A percentile compares a stretch with the other conserved stretches of the same genome.
phyloP scores from a whole-genome alignment of 2,797 vertebrate genomes.

The Cyprinella venusta region DNA sequence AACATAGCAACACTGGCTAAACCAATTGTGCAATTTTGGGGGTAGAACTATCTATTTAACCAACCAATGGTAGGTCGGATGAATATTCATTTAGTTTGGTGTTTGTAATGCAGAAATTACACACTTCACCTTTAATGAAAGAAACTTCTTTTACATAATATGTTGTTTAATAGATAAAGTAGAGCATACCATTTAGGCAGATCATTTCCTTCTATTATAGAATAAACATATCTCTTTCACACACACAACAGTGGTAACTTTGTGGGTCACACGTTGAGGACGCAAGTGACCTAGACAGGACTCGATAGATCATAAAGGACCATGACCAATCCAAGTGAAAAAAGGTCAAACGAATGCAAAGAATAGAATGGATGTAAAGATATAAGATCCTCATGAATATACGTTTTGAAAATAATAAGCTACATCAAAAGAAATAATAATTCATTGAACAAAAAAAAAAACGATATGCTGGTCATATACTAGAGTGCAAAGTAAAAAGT shows the following conservation, averaged over 20 bases:
- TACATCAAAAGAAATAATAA: neutral
- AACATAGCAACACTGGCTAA: neutral
- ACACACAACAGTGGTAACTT: neutral
- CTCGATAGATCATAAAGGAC: neutral
- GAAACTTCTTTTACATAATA: neutral
- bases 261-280: neutral
- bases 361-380: slow-evolving; percentile 2
- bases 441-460: no score
- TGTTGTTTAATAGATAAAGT: neutral
- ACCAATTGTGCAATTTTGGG: neutral
- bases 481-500: neutral
- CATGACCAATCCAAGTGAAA: slow-evolving; percentile 12
- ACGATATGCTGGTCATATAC: neutral
- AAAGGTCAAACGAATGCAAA: slow-evolving; percentile 24
- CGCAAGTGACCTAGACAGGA: neutral
- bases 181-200: neutral
- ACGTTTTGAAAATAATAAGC: neutral
- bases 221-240: neutral
- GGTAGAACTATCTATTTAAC: neutral
- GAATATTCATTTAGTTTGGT: no score
- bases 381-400: slow-evolving; percentile 28
- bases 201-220: neutral
- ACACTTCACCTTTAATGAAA: neutral
- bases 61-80: no score
- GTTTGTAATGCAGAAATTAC: neutral